A percentile compares a stretch with the other conserved stretches of the same genome.
These are phyloP conservation scores for Mythimna ferrago DNA, from an alignment of 2,888 invertebrate species.

Conservation along the genomic window DNA sequence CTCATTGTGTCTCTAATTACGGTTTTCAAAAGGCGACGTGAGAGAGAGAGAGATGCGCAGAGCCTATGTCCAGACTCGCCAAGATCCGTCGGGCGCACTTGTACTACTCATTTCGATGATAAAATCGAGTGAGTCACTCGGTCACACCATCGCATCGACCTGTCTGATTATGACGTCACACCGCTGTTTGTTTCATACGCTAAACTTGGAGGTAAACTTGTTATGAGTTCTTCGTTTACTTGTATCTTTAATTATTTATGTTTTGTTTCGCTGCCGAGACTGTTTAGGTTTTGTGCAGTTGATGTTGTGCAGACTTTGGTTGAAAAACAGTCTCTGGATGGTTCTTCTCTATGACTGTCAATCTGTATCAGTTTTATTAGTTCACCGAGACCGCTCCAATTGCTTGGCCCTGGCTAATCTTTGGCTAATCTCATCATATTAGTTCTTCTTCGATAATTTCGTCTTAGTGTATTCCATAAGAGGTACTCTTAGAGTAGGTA, in stretches of 20 bases:
- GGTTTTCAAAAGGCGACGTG: no score
- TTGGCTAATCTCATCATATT: no score
- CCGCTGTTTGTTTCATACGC: constrained; percentile 20
- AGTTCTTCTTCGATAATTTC: no score
- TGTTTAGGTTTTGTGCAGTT: background rate
- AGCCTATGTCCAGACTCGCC: no score
- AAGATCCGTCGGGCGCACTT: background rate
- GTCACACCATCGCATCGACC: constrained; percentile 49
- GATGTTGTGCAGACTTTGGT: background rate
- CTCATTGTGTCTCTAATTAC: no score
- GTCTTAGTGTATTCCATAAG: no score
- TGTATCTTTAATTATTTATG: background rate
- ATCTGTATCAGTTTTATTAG: background rate
- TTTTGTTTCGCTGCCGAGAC: background rate
- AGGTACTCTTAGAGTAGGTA: no score
- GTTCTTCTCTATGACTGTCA: background rate
- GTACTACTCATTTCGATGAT: constrained; percentile 32
- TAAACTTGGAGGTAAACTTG: constrained; percentile 25
- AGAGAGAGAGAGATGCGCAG: no score
- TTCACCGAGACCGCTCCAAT: no score
- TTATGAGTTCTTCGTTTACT: constrained; percentile 13
- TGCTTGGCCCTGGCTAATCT: no score
- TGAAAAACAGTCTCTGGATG: background rate
- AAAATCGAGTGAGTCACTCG: constrained; percentile 44
- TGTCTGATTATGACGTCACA: constrained; percentile 48